Evolutionary conservation across 1,140 invertebrate species (phyloP).

Genomic region (Camponotus vicinus): DNA sequence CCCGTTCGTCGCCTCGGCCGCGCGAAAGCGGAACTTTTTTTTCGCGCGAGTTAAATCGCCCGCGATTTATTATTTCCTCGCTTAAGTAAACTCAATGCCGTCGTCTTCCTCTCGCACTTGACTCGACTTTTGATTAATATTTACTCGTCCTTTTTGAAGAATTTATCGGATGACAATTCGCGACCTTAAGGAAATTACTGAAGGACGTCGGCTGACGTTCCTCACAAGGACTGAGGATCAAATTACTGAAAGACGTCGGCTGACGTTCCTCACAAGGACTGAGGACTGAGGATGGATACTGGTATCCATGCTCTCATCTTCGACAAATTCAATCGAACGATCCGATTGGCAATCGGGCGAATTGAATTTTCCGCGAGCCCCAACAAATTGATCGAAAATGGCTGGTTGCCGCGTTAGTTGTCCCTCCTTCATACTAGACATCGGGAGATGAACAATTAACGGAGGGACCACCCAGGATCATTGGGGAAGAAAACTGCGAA

Average conservation of each 20-base stretch:
- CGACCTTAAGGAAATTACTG: not conserved
- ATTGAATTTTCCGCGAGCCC: constrained; percentile 76
- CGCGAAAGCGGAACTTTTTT: constrained; percentile 75
- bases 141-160: not conserved
- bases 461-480: constrained; percentile 82
- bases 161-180: not conserved
- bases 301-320: constrained; percentile 33
- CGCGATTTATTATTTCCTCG: constrained; percentile 74
- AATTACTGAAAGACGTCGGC: not conserved
- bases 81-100: constrained; percentile 8
- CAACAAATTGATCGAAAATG: constrained; percentile 77
- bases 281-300: too few relatives aligned
- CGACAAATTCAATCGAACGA: constrained; percentile 76
- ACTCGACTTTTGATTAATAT: constrained; percentile 33
- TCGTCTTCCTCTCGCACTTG: not conserved
- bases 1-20: constrained; percentile 59
- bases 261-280: constrained; percentile 11
- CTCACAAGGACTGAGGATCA: constrained; percentile 2
- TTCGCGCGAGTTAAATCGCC: constrained; percentile 74
- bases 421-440: constrained; percentile 74
- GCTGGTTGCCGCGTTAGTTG: constrained; percentile 69
- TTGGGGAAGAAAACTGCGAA: constrained; percentile 75
- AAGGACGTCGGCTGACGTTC: not conserved
- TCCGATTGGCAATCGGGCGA: constrained; percentile 84
- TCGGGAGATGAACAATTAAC: constrained; percentile 86